A percentile compares a stretch with the other conserved stretches of the same genome.
Conservation (phyloP, 2,888 invertebrate species). For the Malachius bipustulatus region DNA sequence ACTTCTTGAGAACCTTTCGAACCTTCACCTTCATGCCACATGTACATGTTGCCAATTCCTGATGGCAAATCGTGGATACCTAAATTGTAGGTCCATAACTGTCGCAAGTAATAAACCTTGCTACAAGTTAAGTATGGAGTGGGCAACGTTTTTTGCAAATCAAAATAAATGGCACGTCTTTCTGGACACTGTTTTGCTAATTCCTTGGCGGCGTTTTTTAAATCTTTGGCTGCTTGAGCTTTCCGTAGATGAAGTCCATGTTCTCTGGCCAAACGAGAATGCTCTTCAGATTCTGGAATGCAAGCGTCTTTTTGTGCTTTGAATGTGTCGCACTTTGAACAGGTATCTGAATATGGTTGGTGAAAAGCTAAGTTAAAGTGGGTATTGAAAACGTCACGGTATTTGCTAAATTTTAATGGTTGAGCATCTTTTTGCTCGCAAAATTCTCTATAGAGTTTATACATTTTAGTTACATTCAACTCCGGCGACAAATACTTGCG, state of each 20-base stretch:
- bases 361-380: slow-evolving; percentile 9
- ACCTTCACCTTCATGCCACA: too few species aligned
- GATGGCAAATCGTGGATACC: slow-evolving; percentile 12
- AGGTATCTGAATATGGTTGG: slow-evolving; percentile 8
- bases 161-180: slow-evolving; percentile 17
- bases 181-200: slow-evolving; percentile 5
- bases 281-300: too few species aligned
- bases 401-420: slow-evolving; percentile 4
- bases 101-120: slow-evolving; percentile 17
- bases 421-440: slow-evolving; percentile 3
- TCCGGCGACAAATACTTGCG: slow-evolving; percentile 20
- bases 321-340: too few species aligned
- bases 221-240: slow-evolving; percentile 9
- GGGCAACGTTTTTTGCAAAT: slow-evolving; percentile 19
- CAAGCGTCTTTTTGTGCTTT: too few species aligned
- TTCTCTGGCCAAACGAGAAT: too few species aligned
- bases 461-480: slow-evolving; percentile 15
- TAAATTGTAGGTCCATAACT: slow-evolving; percentile 20
- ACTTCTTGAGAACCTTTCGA: slow-evolving; percentile 17
- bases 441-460: slow-evolving; percentile 30
- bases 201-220: slow-evolving; percentile 6
- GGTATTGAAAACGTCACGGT: slow-evolving; percentile 9
- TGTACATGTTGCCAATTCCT: slow-evolving; percentile 17
- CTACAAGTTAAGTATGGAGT: slow-evolving; percentile 15
- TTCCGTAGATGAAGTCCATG: slow-evolving; percentile 10